phyloP scores from a whole-genome alignment of 2,797 vertebrate genomes.

The Agapornis canus region DNA sequence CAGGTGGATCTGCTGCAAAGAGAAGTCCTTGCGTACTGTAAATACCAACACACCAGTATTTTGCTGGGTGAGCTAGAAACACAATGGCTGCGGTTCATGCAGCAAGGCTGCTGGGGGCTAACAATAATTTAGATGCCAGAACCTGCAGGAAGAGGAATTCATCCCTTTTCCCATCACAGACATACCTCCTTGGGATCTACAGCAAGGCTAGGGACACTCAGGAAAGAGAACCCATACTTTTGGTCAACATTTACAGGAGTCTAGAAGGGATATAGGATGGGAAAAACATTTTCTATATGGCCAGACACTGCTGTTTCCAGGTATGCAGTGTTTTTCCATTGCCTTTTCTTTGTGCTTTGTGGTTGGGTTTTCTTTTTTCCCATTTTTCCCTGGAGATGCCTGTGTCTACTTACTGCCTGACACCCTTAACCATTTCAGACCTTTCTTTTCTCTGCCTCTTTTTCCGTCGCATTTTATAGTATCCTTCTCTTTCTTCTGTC shows the following conservation, averaged over 20 bases:
- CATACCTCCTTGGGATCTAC: not conserved
- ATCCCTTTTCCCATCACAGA: not conserved
- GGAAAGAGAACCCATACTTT: not conserved
- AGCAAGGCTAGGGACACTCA: no score
- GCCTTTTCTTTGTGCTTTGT: not conserved
- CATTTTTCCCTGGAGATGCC: not conserved
- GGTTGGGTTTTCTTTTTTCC: not conserved
- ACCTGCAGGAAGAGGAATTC: not conserved
- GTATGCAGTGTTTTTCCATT: not conserved
- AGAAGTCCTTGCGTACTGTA: not conserved
- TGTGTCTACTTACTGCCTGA: not conserved
- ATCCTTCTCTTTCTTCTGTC: not conserved
- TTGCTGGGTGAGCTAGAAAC: not conserved
- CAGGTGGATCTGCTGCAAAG: not conserved
- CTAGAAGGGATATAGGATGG: not conserved
- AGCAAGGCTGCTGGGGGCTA: fast-evolving
- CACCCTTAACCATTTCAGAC: not conserved
- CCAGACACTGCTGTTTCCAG: not conserved
- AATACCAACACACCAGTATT: fast-evolving
- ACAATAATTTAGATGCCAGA: fast-evolving
- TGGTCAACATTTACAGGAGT: fast-evolving
- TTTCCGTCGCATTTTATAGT: not conserved
- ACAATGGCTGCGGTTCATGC: not conserved
- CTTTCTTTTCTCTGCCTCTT: not conserved
- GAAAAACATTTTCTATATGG: fast-evolving